These are phyloP conservation scores for Gallinago jamesoni DNA, from an alignment of 2,113 vertebrate species.

Conservation along the genomic window DNA sequence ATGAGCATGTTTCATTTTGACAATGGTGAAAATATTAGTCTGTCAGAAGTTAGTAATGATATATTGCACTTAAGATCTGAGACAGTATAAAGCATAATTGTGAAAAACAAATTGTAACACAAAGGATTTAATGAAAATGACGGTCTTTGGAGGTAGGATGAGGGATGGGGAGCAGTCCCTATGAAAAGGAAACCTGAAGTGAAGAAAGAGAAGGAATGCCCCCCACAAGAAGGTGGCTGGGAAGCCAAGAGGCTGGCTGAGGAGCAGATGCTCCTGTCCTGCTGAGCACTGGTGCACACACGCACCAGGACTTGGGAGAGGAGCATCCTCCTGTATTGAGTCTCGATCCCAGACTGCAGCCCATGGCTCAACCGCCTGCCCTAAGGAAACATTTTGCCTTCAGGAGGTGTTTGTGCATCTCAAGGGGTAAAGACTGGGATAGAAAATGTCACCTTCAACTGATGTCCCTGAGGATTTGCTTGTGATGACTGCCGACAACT, in stretches of 20 bases:
- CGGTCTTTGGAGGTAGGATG: background rate
- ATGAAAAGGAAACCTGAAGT: background rate
- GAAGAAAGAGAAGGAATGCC: background rate
- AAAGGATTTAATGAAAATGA: background rate
- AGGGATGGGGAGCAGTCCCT: background rate
- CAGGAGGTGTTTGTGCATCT: background rate
- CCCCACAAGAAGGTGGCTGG: fast-evolving
- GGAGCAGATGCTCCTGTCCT: fast-evolving
- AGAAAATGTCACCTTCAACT: background rate
- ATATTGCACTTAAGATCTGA: background rate
- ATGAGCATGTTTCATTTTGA: background rate
- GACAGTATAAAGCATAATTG: background rate
- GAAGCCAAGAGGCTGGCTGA: background rate
- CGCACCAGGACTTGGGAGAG: background rate
- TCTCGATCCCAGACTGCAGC: background rate
- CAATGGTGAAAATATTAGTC: background rate
- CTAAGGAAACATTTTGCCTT: background rate
- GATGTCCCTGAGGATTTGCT: background rate
- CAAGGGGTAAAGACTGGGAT: background rate
- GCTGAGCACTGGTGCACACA: background rate
- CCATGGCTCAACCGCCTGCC: background rate
- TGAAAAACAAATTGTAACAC: background rate
- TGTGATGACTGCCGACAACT: background rate
- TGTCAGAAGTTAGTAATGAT: background rate
- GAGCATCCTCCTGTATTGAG: background rate